These are phyloP conservation scores for Xerus inauris DNA, from an alignment of 2,113 vertebrate genomes.

Conservation along the genomic window DNA sequence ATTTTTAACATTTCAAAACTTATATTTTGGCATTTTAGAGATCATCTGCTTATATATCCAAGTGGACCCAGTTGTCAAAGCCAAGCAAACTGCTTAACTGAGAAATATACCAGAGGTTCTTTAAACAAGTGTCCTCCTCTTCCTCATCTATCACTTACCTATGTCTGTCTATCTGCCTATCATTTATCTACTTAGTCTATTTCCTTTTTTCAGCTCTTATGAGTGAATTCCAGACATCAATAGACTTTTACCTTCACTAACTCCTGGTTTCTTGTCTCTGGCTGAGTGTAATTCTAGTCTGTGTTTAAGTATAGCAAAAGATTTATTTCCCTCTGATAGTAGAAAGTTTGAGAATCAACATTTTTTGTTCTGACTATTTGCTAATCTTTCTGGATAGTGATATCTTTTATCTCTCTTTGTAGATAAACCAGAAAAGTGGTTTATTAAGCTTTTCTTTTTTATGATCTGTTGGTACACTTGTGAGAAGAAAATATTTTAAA, in stretches of 20 bases:
- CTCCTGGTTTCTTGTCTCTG: neutral
- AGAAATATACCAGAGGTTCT: too few relatives aligned
- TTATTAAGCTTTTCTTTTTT: neutral
- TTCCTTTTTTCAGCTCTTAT: neutral
- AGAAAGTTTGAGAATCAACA: neutral
- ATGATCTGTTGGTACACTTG: neutral
- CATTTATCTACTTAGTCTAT: neutral
- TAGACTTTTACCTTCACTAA: neutral
- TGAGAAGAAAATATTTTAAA: neutral
- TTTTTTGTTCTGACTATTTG: neutral
- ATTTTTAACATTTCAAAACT: neutral
- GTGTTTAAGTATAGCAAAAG: neutral
- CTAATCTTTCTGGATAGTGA: neutral
- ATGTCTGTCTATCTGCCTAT: neutral
- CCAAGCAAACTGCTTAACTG: neutral
- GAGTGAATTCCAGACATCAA: neutral
- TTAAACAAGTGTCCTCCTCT: neutral
- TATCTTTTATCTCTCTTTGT: neutral
- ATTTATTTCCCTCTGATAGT: neutral
- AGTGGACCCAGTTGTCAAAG: neutral
- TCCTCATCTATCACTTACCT: too few relatives aligned
- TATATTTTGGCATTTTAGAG: neutral
- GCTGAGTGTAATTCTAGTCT: neutral
- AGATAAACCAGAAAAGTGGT: neutral
- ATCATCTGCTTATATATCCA: neutral